Conservation (phyloP, 2,888 invertebrate genomes). For the Drosophila mayaguana region DNA sequence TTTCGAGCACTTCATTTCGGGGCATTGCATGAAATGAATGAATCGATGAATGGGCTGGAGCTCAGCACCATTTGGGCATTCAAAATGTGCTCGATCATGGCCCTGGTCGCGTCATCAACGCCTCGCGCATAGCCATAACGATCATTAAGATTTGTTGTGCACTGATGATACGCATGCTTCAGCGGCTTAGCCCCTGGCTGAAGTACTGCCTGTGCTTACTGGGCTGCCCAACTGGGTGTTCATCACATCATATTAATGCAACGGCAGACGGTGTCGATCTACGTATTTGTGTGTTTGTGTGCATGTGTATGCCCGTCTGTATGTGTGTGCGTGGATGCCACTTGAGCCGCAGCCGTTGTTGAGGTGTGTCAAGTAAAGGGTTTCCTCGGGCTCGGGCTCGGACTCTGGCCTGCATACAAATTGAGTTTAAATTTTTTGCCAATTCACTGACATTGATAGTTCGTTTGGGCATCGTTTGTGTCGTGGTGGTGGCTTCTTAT, state of each 20-base stretch:
- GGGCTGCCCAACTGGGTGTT: constrained; percentile 68
- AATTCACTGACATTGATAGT: constrained; percentile 82
- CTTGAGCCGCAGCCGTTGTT: constrained; percentile 68
- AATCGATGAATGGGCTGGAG: constrained; percentile 70
- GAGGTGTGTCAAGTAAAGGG: constrained; percentile 81
- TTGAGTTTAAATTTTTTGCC: constrained; percentile 80
- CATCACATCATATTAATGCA: constrained; percentile 73
- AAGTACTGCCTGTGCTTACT: constrained; percentile 19
- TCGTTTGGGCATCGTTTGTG: constrained; percentile 81
- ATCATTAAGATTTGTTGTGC: constrained; percentile 73
- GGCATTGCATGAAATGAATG: constrained; percentile 64
- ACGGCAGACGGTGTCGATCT: constrained; percentile 56
- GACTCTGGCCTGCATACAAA: constrained; percentile 73
- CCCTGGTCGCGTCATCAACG: constrained; percentile 61
- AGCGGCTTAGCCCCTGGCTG: constrained; percentile 63
- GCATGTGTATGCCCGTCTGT: too few relatives aligned
- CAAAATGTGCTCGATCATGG: constrained; percentile 67
- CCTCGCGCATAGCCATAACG: constrained; percentile 58
- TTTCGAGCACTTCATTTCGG: constrained; percentile 72
- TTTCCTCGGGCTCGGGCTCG: constrained; percentile 58
- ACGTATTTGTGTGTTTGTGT: neutral
- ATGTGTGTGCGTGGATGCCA: constrained; percentile 54
- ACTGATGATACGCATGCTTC: constrained; percentile 75
- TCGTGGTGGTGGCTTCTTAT: constrained; percentile 81
- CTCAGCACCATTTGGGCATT: constrained; percentile 40